These are phyloP conservation scores for Thelaira solivaga DNA, from an alignment of 2,888 invertebrate genomes.

Conservation along the genomic window DNA sequence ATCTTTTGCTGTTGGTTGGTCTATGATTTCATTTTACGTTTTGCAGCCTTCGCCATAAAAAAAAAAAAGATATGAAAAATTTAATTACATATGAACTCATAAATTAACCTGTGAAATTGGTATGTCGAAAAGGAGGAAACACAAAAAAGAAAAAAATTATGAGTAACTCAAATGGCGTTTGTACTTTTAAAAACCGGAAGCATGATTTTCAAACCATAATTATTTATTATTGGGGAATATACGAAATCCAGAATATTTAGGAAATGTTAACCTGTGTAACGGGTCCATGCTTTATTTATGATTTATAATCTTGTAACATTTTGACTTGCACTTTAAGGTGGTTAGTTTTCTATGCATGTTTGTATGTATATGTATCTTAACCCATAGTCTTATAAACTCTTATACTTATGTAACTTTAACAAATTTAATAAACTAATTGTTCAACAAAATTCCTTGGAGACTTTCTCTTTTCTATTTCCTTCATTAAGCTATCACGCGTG, in stretches of 20 bases:
- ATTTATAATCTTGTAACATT: conserved; percentile 6
- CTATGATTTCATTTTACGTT: background rate
- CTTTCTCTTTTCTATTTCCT: background rate
- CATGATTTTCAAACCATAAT: background rate
- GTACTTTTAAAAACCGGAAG: conserved; percentile 39
- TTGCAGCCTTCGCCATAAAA: conserved; percentile 10
- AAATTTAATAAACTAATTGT: conserved; percentile 61
- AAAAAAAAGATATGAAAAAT: conserved; percentile 64
- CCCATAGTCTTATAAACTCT: background rate
- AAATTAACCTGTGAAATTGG: conserved; percentile 64
- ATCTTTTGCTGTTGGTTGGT: background rate
- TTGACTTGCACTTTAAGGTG: background rate
- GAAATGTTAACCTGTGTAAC: background rate
- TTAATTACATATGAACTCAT: conserved; percentile 67
- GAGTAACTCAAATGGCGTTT: background rate
- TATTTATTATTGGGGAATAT: background rate
- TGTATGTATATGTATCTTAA: background rate
- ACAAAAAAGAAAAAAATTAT: background rate
- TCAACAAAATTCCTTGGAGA: conserved; percentile 47
- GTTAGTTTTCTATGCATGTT: background rate
- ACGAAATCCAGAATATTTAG: no score
- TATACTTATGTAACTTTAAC: conserved; percentile 50
- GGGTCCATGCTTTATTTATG: conserved; percentile 4
- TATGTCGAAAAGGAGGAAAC: background rate
- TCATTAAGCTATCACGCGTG: background rate